phyloP scores from a whole-genome alignment of 2,113 vertebrate genomes.

The Hippocampus barbouri region DNA sequence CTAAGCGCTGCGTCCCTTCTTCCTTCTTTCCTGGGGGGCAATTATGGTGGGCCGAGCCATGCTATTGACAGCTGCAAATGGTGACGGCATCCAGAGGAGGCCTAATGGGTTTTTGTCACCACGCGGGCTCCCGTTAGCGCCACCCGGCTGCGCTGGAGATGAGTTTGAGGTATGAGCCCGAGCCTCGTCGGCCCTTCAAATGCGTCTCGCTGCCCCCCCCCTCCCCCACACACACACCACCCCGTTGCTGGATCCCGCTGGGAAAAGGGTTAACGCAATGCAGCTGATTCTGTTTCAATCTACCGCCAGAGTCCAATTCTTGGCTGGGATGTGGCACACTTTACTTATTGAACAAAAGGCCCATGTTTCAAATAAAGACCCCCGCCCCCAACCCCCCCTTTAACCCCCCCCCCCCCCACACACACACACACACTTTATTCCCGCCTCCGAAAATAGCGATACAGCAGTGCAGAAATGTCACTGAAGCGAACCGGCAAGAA shows the following conservation, averaged over 20 bases:
- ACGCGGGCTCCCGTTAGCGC: slow-evolving; percentile 57
- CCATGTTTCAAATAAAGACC: neutral
- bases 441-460: neutral
- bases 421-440: neutral
- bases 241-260: slow-evolving; percentile 17
- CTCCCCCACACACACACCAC: neutral
- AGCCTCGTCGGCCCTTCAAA: slow-evolving; percentile 17
- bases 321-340: neutral
- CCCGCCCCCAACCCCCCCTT: neutral
- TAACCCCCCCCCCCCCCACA: neutral
- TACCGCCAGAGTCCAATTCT: neutral
- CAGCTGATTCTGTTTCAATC: slow-evolving; percentile 15
- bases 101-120: slow-evolving; percentile 55
- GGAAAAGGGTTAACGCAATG: slow-evolving; percentile 19
- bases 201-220: neutral
- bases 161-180: slow-evolving; percentile 52
- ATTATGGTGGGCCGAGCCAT: slow-evolving; percentile 58
- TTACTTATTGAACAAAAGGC: slow-evolving; percentile 1
- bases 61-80: slow-evolving; percentile 68
- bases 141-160: slow-evolving; percentile 31
- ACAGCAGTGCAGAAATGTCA: neutral
- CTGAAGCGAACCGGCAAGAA: neutral
- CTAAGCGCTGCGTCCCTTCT: slow-evolving; percentile 33
- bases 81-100: slow-evolving; percentile 52
- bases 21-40: slow-evolving; percentile 57